Evolutionary conservation across 2,888 invertebrate species (phyloP), one percentile per base, ranked within the genome.

Genomic region (Lasioglossum lativentre): DNA sequence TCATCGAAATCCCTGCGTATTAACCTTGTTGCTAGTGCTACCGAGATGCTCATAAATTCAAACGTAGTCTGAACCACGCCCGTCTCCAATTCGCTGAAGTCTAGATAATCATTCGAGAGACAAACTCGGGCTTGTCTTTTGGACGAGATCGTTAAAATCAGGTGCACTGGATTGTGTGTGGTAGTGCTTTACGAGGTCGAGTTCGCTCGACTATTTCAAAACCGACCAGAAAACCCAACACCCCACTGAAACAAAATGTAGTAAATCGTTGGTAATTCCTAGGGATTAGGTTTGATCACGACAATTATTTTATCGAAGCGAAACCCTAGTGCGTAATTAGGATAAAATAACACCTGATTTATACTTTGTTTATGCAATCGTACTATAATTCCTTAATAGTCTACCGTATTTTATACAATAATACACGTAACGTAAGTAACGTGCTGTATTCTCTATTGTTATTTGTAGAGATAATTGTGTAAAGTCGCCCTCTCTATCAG

Each of bases 71-170:
- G 45, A 82, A 59, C 80, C 81, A 85, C 84, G 78, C 78, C 76
- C 42, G 40, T 79, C 81, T 40, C 75, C 79, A 59, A 83, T 83
- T 34, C 71, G 63, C 75, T 27, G 30, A 71, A 68, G 75, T 63
- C 79, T 30, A 47, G 68, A 70, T 82, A 83, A 82, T 82, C 75
- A 73, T 75, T 63, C 47, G 34, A 52, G 47, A 40, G 84, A 71
- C 40, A 38, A 77, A 75, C 42, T 34, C 16, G 63, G 66, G 71
- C 80, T 83, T 77, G 77, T 83, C 78, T 71, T 78, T 77, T 74
- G 77, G 71, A 81, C 59, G 81, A 30, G 82, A 59, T 77, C 80
- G 80, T 89, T 87, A 85, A 87, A 86, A 87, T 89, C 88, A 85
- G 84, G 82, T 84, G 84, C 66, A 81, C 34, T n/a, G 19, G 68